Conservation (phyloP, 92 coral and sea anemone species). For the Siderastrea radians region DNA sequence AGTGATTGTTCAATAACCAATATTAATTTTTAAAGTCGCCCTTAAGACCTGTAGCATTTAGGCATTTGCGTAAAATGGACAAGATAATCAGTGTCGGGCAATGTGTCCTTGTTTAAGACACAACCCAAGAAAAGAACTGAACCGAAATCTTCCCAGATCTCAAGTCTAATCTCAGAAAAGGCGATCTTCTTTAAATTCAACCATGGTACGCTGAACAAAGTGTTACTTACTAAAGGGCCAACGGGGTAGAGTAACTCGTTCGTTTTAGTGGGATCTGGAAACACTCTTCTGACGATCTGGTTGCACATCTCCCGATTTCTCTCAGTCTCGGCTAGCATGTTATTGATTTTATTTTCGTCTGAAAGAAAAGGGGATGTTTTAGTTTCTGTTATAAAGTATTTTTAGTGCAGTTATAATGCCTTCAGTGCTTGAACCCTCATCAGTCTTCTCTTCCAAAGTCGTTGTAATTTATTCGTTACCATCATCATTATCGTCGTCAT, state of each 20-base stretch:
- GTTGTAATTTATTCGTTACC: not conserved
- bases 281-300: constrained; percentile 45
- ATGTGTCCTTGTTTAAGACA: too few species aligned
- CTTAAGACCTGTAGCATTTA: too few species aligned
- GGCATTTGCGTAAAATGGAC: too few species aligned
- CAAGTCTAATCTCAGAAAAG: not conserved
- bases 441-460: too few species aligned
- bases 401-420: too few species aligned
- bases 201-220: not conserved
- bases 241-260: not conserved
- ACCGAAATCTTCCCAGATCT: too few species aligned
- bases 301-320: constrained; percentile 52
- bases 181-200: not conserved
- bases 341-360: constrained; percentile 44
- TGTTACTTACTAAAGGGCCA: constrained; percentile 24
- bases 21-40: too few species aligned
- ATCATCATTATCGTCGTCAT: not conserved
- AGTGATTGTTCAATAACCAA: too few species aligned
- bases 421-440: not conserved
- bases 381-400: not conserved
- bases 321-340: constrained; percentile 30
- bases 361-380: not conserved
- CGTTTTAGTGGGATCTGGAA: constrained; percentile 12
- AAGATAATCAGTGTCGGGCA: too few species aligned
- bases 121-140: too few species aligned